phyloP scores from a whole-genome alignment of 2,888 invertebrate species.

The Aporophyla nigra region DNA sequence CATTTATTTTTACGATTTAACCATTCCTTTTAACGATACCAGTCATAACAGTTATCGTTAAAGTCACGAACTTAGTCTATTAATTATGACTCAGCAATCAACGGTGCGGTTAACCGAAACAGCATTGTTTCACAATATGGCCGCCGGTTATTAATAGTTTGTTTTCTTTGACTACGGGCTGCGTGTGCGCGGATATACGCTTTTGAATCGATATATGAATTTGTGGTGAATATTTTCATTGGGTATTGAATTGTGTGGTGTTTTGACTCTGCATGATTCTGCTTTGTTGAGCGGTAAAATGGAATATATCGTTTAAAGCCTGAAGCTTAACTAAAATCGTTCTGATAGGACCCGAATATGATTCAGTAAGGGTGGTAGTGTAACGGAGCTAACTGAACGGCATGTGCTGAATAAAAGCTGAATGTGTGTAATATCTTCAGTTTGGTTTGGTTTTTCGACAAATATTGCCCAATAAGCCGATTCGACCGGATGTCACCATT shows the following conservation, averaged over 20 bases:
- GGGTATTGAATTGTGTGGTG: not conserved
- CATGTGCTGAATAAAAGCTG: too few species aligned
- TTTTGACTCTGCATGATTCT: not conserved
- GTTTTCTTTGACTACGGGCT: conserved; percentile 42
- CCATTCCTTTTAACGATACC: not conserved
- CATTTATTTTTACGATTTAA: not conserved
- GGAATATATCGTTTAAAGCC: not conserved
- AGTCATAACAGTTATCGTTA: conserved; percentile 8
- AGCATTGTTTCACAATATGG: conserved; percentile 53
- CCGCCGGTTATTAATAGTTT: conserved; percentile 44
- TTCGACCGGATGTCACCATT: not conserved
- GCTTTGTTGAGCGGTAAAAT: not conserved
- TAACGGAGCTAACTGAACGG: too few species aligned
- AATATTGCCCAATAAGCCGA: not conserved
- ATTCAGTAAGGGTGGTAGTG: too few species aligned
- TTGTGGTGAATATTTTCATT: conserved; percentile 17
- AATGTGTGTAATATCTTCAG: too few species aligned
- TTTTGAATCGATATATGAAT: conserved; percentile 28
- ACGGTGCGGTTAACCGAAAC: conserved; percentile 30
- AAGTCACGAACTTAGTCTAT: conserved; percentile 35
- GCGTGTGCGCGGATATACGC: conserved; percentile 24
- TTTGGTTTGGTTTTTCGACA: not conserved
- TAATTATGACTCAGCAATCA: conserved; percentile 34
- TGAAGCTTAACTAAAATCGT: too few species aligned
- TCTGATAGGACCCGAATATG: too few species aligned